Percentiles rank a stretch among this genome's conserved stretches.
Evolutionary conservation across 1,140 invertebrate species (phyloP).

Genomic region (Atta cephalotes): DNA sequence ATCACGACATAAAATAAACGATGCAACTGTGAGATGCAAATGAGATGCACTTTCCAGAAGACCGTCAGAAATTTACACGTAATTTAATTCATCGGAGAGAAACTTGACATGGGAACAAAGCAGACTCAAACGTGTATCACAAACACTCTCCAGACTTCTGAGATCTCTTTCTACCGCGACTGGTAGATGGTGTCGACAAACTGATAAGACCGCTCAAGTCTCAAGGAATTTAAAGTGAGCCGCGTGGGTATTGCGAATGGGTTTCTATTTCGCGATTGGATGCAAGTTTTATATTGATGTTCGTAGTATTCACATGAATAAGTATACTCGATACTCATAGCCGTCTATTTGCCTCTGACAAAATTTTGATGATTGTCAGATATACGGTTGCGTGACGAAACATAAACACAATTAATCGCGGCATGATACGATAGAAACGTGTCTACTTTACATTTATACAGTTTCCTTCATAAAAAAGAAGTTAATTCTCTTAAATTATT

Average conservation of each 20-base stretch:
- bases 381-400: not conserved
- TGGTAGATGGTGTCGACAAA: conserved; percentile 77
- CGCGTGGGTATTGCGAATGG: conserved; percentile 68
- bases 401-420: not conserved
- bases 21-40: conserved; percentile 20
- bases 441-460: not conserved
- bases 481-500: not conserved
- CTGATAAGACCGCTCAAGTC: conserved; percentile 77
- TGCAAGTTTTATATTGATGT: conserved; percentile 27
- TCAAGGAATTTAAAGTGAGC: conserved; percentile 68
- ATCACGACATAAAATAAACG: not conserved
- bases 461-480: not conserved
- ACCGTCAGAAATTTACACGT: conserved; percentile 45
- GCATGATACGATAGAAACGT: not conserved
- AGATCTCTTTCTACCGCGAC: conserved; percentile 67
- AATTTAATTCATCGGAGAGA: conserved; percentile 15
- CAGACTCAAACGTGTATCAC: conserved; percentile 55
- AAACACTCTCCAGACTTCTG: conserved; percentile 44
- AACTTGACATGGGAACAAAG: conserved; percentile 55
- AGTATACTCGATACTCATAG: not conserved
- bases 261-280: conserved; percentile 63
- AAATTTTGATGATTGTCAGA: conserved; percentile 36
- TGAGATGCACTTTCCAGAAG: conserved; percentile 34
- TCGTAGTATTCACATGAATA: not conserved
- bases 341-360: conserved; percentile 2